phyloP scores from a whole-genome alignment of 2,797 vertebrate species.

The Enteromius viviparus region DNA sequence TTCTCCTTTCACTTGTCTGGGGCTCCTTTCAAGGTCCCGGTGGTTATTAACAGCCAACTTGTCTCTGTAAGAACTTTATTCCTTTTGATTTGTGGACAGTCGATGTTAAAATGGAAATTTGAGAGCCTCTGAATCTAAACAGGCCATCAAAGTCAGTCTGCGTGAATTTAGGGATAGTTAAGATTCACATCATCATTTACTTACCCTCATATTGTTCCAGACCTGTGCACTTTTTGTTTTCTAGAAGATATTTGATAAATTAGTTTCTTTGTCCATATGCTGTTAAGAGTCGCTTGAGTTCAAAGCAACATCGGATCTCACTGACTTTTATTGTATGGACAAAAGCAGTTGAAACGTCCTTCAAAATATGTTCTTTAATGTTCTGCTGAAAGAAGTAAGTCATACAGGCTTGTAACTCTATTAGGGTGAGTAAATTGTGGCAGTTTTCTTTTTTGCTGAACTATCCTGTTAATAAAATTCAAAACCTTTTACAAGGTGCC shows the following conservation, averaged over 20 bases:
- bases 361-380: not conserved
- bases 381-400: not conserved
- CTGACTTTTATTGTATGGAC: not conserved
- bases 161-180: slow-evolving; percentile 2
- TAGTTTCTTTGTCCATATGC: not conserved
- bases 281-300: not conserved
- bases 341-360: not conserved
- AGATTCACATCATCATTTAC: not conserved
- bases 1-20: slow-evolving; percentile 54
- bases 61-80: slow-evolving; percentile 46
- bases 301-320: not conserved
- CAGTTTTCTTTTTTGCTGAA: not conserved
- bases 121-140: slow-evolving; percentile 10
- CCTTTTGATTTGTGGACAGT: slow-evolving; percentile 46
- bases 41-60: slow-evolving; percentile 52
- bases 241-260: not conserved
- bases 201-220: not conserved
- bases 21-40: slow-evolving; percentile 51
- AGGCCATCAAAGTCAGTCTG: not conserved
- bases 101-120: slow-evolving; percentile 44
- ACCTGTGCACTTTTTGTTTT: not conserved
- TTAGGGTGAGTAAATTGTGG: not conserved
- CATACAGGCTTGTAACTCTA: not conserved
- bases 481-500: slow-evolving; percentile 26
- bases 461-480: not conserved